Evolutionary conservation across 2,113 vertebrate genomes (phyloP), one percentile per base, ranked within the genome.

Genomic region (Pongo abelii): DNA sequence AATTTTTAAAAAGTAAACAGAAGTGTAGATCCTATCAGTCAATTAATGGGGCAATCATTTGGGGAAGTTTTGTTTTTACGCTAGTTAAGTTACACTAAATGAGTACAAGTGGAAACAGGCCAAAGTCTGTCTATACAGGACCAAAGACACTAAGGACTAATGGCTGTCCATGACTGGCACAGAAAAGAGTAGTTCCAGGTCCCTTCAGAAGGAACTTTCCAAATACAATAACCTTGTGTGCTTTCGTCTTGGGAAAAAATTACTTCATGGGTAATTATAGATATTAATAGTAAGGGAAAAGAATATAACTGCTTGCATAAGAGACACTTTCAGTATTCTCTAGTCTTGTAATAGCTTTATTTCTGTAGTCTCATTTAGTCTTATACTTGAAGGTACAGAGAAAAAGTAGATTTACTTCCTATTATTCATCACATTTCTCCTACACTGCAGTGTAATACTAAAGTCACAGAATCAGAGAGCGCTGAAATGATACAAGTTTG

Each of bases 261-360:
- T 96, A 97, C 96, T 96, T 97, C 92, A 97, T 91, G 70, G 85
- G 89, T 97, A 93, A 93, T 93, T 94, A 97, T 61, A 91, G 97
- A 93, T 96, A 96, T 94, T 97, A 97, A 97, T 95, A 96, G 97
- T 88, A 94, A 96, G 61, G 59, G 80, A 97, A 27, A 96, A 97
- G 87, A 97, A 94, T 77, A 87, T 84, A 91, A 93, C 75, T 70
- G 75, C 40, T 79, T 98, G 25, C 84, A 57, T 94, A 93, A 89
- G 89, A 95, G 84, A 80, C 55, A 48, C 75, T 95, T 93, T 96
- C 95, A 97, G 89, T 94, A 91, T 91, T 97, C 69, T 93, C 61
- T 72, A 94, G 89, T 94, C 88, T 79, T 46, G 18, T 72, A 84
- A 87, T 86, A 57, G n/a, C 35, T 93, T 97, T 52, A 93, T 84